Base-by-base conservation (phyloP, 2,797 vertebrate species). In the Carduelis carduelis region DNA sequence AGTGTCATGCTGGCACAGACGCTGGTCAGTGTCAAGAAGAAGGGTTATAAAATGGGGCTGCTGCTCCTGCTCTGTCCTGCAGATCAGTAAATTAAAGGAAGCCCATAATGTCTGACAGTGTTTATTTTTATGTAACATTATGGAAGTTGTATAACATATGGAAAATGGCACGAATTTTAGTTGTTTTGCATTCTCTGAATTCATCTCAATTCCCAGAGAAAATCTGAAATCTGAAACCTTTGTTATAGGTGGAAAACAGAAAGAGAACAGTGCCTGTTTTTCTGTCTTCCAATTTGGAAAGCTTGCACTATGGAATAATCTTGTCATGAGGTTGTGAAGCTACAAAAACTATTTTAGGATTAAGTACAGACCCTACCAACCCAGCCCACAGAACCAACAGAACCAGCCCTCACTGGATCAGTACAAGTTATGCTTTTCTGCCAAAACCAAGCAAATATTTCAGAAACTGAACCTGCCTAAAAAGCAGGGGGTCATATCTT, bases 341-440 rank as follows among this genome's bases (percentile, higher is more conserved):
- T 91, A 87, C 79, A 96, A 93, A 85, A 89, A 60, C 64, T 90
- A 93, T 95, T 95, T 91, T 90, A 87, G 80, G 89, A 94, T 70
- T 59, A 70, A 88, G 49, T 55, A 64, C 7, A 14, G 66, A 77
- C 77, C 70, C n/a, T 66, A 86, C 63, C 63, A 91, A 72, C 34
- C 49, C 56, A 85, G 65, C 43, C 79, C 47, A 92, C 61, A 92
- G 92, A 60, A 69, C 59, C 77, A 87, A 90, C 64, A 92, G 92
- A 64, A 65, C 56, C 77, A 87, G 57, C 53, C 69, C 91, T 83
- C 63, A 55, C 43, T 63, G 39, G 43, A 81, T 71, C 79, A 69
- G 37, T 39, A 26, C 5, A 69, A 61, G 46, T 75, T 46, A 65
- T 12, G 20, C 72, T 80, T 77, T 85, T 57, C 82, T 93, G 75